Percentiles rank a stretch among this genome's conserved stretches.
These are phyloP conservation scores for Aphidius colemani DNA, from an alignment of 2,888 invertebrate species.

Conservation along the genomic window DNA sequence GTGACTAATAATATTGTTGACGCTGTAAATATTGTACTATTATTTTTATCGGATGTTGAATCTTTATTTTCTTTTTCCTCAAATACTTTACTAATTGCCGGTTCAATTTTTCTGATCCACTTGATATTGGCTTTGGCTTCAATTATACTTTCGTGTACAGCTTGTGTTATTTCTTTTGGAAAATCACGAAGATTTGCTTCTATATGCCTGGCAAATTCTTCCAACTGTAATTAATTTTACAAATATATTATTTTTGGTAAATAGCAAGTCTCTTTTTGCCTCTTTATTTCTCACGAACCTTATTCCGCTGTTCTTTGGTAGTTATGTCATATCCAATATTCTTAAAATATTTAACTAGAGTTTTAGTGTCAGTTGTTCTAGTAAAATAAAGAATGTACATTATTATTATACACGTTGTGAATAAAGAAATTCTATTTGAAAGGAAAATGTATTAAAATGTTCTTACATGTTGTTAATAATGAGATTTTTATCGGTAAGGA, in stretches of 20 bases:
- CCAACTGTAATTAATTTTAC: conserved; percentile 13
- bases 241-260: no score
- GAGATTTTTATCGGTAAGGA: conserved; percentile 31
- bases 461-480: conserved; percentile 26
- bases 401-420: background rate
- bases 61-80: conserved; percentile 2
- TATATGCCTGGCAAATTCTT: background rate
- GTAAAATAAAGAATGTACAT: background rate
- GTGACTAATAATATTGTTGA: background rate
- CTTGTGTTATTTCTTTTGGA: background rate
- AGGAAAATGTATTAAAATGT: background rate
- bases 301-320: conserved; percentile 23
- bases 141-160: conserved; percentile 8
- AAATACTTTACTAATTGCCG: conserved; percentile 10
- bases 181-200: background rate
- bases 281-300: conserved; percentile 20
- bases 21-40: conserved; percentile 6
- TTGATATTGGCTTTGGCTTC: conserved; percentile 22
- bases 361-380: conserved; percentile 11
- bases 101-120: conserved; percentile 22
- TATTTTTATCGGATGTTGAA: background rate
- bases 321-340: conserved; percentile 28
- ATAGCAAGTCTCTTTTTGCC: no score
- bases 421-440: background rate
- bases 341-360: conserved; percentile 23